A percentile compares a stretch with the other conserved stretches of the same genome.
phyloP scores from a whole-genome alignment of 2,797 vertebrate species.

The Capromys pilorides region DNA sequence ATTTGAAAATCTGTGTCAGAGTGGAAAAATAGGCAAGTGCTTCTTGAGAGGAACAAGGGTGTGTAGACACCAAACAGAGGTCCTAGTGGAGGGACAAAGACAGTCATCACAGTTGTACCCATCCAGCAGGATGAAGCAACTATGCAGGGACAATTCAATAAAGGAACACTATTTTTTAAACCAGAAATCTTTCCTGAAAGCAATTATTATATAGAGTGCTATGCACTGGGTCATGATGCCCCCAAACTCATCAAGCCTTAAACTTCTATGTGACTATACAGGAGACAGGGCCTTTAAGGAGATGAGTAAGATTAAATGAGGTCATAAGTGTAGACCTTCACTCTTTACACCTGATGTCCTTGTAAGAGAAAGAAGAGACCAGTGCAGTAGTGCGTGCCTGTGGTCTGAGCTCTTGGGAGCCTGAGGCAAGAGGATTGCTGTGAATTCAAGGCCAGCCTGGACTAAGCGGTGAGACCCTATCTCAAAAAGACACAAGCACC shows the following conservation, averaged over 20 bases:
- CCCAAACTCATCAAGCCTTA: background rate
- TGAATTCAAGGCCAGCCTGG: background rate
- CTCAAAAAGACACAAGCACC: background rate
- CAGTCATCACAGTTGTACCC: too few species aligned
- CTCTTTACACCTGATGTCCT: background rate
- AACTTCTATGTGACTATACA: background rate
- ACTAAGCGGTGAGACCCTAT: background rate
- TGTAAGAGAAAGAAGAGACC: background rate
- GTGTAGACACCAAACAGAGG: background rate
- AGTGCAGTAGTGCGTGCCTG: background rate
- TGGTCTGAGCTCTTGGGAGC: background rate
- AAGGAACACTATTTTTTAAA: background rate
- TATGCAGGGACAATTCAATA: background rate
- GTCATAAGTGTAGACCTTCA: background rate
- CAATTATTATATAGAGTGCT: background rate
- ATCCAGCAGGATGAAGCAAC: background rate
- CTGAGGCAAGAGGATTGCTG: background rate
- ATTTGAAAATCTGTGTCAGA: conserved; percentile 15
- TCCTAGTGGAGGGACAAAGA: background rate
- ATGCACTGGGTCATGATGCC: background rate
- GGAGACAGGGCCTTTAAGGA: background rate
- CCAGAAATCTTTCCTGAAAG: background rate
- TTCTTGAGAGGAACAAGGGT: background rate
- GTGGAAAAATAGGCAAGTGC: background rate
- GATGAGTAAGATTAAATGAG: background rate